phyloP scores from a whole-genome alignment of 1,140 invertebrate genomes.

The Drosophila nikananu region DNA sequence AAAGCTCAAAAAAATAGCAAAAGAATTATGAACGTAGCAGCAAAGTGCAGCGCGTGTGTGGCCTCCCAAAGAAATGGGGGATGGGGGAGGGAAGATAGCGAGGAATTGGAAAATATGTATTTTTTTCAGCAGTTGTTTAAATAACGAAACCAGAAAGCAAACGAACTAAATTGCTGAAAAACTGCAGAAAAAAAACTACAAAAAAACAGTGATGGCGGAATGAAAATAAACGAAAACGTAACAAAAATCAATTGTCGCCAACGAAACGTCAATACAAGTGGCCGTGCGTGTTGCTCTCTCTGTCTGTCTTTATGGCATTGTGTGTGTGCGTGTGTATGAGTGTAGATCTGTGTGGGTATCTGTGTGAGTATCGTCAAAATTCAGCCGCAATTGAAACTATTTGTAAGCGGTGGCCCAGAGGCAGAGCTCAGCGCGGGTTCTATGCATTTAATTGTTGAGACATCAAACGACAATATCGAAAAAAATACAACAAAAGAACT shows the following conservation, averaged over 20 bases:
- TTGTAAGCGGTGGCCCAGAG: constrained; percentile 35
- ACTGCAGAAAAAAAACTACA: constrained; percentile 50
- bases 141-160: constrained; percentile 80
- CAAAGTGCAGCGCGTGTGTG: constrained; percentile 76
- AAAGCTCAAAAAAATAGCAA: constrained; percentile 2
- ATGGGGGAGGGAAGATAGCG: constrained; percentile 7
- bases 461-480: background rate
- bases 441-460: constrained; percentile 69
- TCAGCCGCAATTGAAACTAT: constrained; percentile 76
- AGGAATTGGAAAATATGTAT: constrained; percentile 48
- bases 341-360: constrained; percentile 16
- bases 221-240: constrained; percentile 83
- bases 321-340: too few relatives aligned
- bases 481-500: background rate
- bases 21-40: constrained; percentile 63
- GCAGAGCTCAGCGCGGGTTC: constrained; percentile 27
- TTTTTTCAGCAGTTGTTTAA: constrained; percentile 78
- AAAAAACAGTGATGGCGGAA: constrained; percentile 54
- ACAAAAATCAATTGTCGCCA: constrained; percentile 83
- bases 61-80: constrained; percentile 16
- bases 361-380: constrained; percentile 70
- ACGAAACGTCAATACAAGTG: constrained; percentile 82
- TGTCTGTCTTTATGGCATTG: constrained; percentile 7
- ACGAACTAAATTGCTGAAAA: constrained; percentile 82
- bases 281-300: constrained; percentile 45